Evolutionary conservation across 2,797 vertebrate species (phyloP), one percentile per base, ranked within the genome.

Genomic region (Chromobotia macracanthus): DNA sequence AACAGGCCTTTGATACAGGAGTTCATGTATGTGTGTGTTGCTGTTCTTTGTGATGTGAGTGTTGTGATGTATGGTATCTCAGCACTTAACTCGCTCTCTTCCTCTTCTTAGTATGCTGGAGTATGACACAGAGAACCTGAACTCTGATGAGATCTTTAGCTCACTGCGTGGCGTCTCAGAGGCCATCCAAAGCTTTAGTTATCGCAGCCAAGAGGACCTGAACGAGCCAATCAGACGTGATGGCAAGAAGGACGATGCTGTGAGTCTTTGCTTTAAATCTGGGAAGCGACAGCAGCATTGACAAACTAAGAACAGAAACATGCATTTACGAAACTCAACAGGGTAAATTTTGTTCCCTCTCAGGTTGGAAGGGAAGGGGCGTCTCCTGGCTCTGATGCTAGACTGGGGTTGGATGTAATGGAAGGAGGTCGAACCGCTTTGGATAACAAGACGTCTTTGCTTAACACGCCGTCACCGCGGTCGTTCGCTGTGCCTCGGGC

Each of bases 141-240:
- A 99, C 90, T 97, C 97, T 1, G 97, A 99, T 73, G 97, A 99
- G 92, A 98, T 99, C 92, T 98, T 98, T 91, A 98, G 97, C 90
- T 99, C 97, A n/a, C 92, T 99, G 85, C 97, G 97, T 48, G 97
- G 97, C 1, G 97, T 98, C 87, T 97, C 97, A 5, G 96, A 99
- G 90, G 97, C 97, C 3, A 99, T 99, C 85, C 96, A 98, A 90
- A 98, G 96, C 87, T 99, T 97, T 89, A 97, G 97, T 92, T 98
- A 96, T 90, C 95, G 96, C 82, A 99, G 97, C 87, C 97, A 98
- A 89, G 97, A 98, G 86, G 97, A 98, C 90, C 92, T 99, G 82
- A 97, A 98, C 7, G 96, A 99, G 79, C 95, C 97, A 2, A 90
- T 96, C 80, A 95, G 95, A 80, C 94, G 96, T 35, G 97, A 99